A percentile compares a stretch with the other conserved stretches of the same genome.
These are phyloP conservation scores for Lithophane ornitopus DNA, from an alignment of 2,888 invertebrate genomes.

Conservation along the genomic window DNA sequence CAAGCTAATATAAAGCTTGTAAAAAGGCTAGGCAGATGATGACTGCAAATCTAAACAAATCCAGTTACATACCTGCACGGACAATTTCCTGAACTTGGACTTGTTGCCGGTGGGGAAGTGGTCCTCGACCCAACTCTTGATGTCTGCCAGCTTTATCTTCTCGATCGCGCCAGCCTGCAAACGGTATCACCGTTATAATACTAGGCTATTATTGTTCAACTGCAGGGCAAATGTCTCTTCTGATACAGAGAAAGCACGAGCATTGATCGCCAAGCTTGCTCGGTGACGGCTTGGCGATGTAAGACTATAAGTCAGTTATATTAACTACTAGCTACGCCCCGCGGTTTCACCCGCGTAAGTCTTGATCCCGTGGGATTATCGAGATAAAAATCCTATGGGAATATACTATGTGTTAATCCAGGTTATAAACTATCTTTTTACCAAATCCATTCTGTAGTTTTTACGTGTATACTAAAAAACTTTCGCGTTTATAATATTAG, in stretches of 20 bases:
- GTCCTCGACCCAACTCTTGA: conserved; percentile 88
- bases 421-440: too few relatives aligned
- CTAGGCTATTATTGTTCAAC: not conserved
- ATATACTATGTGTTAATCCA: too few relatives aligned
- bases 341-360: too few relatives aligned
- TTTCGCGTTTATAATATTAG: too few relatives aligned
- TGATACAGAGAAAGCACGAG: not conserved
- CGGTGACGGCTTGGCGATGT: too few relatives aligned
- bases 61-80: conserved; percentile 86
- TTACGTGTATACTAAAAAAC: too few relatives aligned
- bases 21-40: not conserved
- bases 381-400: too few relatives aligned
- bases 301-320: not conserved
- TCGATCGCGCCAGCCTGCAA: conserved; percentile 89
- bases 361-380: too few relatives aligned
- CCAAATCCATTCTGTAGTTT: too few relatives aligned
- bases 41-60: too few relatives aligned
- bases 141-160: conserved; percentile 84
- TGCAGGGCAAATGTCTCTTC: not conserved
- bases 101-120: conserved; percentile 88
- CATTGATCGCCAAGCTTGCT: not conserved
- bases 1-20: too few relatives aligned
- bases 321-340: too few relatives aligned
- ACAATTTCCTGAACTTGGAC: conserved; percentile 87
- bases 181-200: conserved; percentile 13